Evolutionary conservation across 2,113 vertebrate species (phyloP).

Genomic region (Micromys minutus): DNA sequence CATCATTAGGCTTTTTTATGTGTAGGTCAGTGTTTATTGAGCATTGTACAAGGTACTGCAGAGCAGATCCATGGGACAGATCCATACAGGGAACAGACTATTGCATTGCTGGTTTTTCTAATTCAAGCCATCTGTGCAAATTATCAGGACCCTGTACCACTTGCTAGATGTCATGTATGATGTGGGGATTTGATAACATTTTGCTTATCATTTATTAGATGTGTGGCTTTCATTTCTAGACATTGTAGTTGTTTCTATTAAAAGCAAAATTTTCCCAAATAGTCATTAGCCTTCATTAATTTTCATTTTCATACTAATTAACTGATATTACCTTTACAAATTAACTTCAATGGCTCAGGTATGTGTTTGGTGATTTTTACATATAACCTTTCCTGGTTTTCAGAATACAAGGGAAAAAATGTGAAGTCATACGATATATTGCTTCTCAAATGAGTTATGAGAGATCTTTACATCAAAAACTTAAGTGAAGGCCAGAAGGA

Average conservation of each 20-base stretch:
- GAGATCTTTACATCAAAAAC: not conserved
- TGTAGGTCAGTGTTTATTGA: not conserved
- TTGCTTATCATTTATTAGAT: not conserved
- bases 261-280: not conserved
- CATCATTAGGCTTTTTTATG: not conserved
- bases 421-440: not conserved
- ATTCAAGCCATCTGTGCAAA: not conserved
- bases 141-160: too few species aligned
- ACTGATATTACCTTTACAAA: not conserved
- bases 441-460: constrained; percentile 33
- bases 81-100: not conserved
- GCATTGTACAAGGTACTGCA: not conserved
- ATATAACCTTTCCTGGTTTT: not conserved
- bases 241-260: not conserved
- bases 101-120: not conserved
- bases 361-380: not conserved
- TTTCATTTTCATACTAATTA: not conserved
- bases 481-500: too few species aligned
- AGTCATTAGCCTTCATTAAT: not conserved
- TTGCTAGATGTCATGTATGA: not conserved
- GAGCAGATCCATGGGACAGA: not conserved
- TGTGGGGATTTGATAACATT: not conserved
- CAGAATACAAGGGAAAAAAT: constrained; percentile 14
- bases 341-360: not conserved
- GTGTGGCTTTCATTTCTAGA: not conserved